Evolutionary conservation across 2,888 invertebrate species (phyloP).

Genomic region (Lordiphosa andalusiaca): DNA sequence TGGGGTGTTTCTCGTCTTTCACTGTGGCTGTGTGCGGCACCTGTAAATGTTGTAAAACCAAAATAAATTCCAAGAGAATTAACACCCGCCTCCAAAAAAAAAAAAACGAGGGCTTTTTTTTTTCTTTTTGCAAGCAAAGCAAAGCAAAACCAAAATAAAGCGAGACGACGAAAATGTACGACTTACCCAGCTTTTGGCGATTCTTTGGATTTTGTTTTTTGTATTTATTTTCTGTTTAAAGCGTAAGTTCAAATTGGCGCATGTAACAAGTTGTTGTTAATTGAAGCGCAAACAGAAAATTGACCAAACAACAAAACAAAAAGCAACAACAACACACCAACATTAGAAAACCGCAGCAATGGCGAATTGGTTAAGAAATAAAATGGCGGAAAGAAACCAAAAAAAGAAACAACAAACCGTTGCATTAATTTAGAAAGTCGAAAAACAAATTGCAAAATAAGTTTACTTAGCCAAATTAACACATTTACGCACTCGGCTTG

Average conservation of each 20-base stretch:
- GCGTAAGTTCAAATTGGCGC: constrained; percentile 61
- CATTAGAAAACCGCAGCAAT: constrained; percentile 52
- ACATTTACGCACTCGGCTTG: constrained; percentile 44
- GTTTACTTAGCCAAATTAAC: constrained; percentile 54
- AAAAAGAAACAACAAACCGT: not conserved
- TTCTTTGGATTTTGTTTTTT: constrained; percentile 18
- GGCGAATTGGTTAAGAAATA: constrained; percentile 44
- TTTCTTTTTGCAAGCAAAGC: constrained; percentile 14
- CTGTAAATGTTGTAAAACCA: constrained; percentile 50
- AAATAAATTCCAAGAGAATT: constrained; percentile 63
- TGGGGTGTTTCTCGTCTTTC: not conserved
- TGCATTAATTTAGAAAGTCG: constrained; percentile 59
- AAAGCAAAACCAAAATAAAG: constrained; percentile 13
- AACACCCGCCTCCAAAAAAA: constrained; percentile 51
- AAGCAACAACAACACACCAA: constrained; percentile 30
- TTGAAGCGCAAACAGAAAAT: constrained; percentile 63
- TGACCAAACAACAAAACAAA: constrained; percentile 44
- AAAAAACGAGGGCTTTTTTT: constrained; percentile 27
- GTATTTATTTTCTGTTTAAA: constrained; percentile 21
- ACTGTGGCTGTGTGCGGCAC: constrained; percentile 15
- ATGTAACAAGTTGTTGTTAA: constrained; percentile 75
- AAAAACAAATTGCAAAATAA: constrained; percentile 33
- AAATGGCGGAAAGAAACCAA: constrained; percentile 48
- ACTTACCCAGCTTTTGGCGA: constrained; percentile 38
- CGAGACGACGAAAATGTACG: constrained; percentile 52